These are phyloP conservation scores for Mormoops blainvillei DNA, from an alignment of 2,113 vertebrate species.

Conservation along the genomic window DNA sequence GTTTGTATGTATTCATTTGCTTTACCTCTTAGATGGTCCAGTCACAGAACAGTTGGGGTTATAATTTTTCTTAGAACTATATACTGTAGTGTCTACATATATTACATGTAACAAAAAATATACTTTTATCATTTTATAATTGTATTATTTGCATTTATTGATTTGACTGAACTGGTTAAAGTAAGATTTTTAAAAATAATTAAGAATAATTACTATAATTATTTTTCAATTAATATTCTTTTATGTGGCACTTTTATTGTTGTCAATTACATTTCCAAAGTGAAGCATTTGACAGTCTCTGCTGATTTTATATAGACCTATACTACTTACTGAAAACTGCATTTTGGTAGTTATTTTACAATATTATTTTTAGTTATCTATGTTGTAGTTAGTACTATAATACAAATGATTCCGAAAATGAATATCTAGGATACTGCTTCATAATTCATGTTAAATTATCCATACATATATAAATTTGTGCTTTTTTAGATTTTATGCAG, in stretches of 20 bases:
- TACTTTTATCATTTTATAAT: neutral
- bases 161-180: constrained; percentile 18
- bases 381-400: neutral
- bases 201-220: neutral
- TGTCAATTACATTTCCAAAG: neutral
- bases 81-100: neutral
- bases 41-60: neutral
- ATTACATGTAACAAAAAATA: neutral
- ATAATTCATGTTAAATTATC: neutral
- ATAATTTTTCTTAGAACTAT: neutral
- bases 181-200: neutral
- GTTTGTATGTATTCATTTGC: neutral
- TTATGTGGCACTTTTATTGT: neutral
- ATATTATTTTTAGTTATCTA: neutral
- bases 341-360: neutral
- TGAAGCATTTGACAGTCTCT: neutral
- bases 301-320: neutral
- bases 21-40: neutral
- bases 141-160: neutral
- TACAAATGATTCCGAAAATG: neutral
- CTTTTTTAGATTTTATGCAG: neutral
- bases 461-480: neutral
- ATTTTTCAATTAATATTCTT: neutral
- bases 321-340: neutral
- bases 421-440: neutral